Percentiles rank a stretch among this genome's conserved stretches.
Conservation (phyloP, 64 coral and sea anemone genomes). For the Acropora tenuis region DNA sequence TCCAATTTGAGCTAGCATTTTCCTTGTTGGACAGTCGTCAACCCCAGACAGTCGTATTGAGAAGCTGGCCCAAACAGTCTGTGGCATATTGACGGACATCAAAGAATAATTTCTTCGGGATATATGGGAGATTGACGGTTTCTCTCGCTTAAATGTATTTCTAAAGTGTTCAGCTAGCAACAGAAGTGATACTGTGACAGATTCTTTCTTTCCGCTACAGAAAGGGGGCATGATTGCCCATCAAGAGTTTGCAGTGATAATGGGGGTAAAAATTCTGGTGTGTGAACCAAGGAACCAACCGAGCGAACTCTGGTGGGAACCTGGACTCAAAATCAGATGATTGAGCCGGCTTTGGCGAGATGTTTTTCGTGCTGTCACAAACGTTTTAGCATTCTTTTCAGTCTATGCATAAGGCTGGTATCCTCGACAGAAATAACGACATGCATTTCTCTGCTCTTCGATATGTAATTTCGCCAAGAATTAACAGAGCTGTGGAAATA, state of each 20-base stretch:
- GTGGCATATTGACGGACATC: constrained; percentile 58
- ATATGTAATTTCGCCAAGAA: constrained; percentile 11
- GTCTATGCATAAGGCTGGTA: constrained; percentile 47
- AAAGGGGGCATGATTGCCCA: constrained; percentile 18
- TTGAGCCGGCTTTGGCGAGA: constrained; percentile 56
- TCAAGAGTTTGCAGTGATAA: constrained; percentile 28
- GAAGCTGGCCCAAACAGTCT: constrained; percentile 37
- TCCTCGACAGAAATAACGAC: constrained; percentile 20
- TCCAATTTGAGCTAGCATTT: constrained; percentile 14
- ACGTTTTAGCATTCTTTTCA: constrained; percentile 62
- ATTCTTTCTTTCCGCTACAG: constrained; percentile 17
- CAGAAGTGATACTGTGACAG: too few species aligned
- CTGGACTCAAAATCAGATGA: constrained; percentile 47
- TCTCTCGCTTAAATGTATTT: constrained; percentile 34
- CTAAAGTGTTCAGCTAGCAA: constrained; percentile 33
- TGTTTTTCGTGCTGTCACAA: constrained; percentile 46
- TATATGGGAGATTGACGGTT: constrained; percentile 53
- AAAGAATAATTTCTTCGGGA: constrained; percentile 39
- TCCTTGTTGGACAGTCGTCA: background rate
- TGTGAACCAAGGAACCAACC: constrained; percentile 29
- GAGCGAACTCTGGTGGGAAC: constrained; percentile 29
- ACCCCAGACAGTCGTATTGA: background rate
- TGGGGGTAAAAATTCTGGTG: constrained; percentile 50
- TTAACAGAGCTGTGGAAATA: constrained; percentile 19
- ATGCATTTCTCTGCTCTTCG: constrained; percentile 42